Base-by-base conservation (phyloP, 2,888 invertebrate species). In the Bombyx huttoni region DNA sequence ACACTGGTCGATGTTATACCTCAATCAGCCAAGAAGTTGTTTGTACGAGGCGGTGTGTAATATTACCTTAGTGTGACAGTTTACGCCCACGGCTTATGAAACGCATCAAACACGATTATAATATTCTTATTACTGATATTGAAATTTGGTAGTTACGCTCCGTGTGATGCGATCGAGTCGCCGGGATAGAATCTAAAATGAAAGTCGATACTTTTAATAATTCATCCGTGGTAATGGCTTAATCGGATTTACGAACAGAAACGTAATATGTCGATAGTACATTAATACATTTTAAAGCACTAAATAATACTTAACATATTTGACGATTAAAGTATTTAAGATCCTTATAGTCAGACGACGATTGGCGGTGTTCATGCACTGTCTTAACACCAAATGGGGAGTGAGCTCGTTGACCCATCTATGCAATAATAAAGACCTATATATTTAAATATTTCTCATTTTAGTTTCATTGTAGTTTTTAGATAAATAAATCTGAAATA, bases 1-100 rank as follows among this genome's bases (percentile, higher is more conserved):
- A 69, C 71, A 67, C 53, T 57, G 53, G 65, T 58, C 61, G 61
- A 64, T 52, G 60, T 69, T 68, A 70, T 69, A 68, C 70, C 67
- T 71, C 68, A 73, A 70, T 73, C 68, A 67, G 54, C 59, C 65
- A 63, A 46, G 58, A 60, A 61, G 34, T n/a, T 49, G 13, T 12
- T 50, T 5, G 24, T 50, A 50, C 33, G 33, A 50, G 24, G 34
- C 10, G 40, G 9, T 40, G 12, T 40, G 8, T 40, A 40, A 40
- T 12, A 40, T 10, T 40, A 40, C 12, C 40, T 24, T 24, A 24
- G 24, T 3, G 24, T 24, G 24, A 24, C 24, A 24, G 24, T 24
- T 24, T 24, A 24, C 24, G 24, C 24, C 24, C 24, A 24, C 24
- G 24, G 24, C 24, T 24, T 24, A 24, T 24, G 3, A 24, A 3